Evolutionary conservation across 1,140 invertebrate species (phyloP).

Genomic region (Gryon sp.): DNA sequence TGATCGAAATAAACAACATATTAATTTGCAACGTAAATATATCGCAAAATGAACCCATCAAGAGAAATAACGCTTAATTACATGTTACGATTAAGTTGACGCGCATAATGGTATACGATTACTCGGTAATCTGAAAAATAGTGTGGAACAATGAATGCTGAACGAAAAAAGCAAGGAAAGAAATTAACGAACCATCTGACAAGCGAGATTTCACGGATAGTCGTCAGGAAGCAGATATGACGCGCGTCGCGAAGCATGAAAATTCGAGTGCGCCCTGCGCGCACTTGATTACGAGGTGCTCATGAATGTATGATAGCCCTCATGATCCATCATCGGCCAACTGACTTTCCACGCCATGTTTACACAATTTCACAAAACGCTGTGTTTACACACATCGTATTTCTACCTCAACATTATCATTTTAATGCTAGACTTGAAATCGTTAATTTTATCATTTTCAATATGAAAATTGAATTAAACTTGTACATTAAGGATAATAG

Average conservation of each 20-base stretch:
- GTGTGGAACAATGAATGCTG: constrained; percentile 49
- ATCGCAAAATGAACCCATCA: constrained; percentile 46
- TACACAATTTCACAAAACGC: too few species aligned
- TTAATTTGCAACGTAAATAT: constrained; percentile 32
- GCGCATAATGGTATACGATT: constrained; percentile 41
- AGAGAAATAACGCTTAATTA: constrained; percentile 49
- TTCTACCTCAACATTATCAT: too few species aligned
- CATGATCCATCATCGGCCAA: constrained; percentile 23
- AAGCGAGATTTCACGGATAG: constrained; percentile 59
- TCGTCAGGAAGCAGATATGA: constrained; percentile 72
- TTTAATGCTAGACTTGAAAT: too few species aligned
- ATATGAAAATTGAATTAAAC: too few species aligned
- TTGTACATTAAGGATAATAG: too few species aligned
- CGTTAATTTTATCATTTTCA: too few species aligned
- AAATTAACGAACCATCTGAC: constrained; percentile 63
- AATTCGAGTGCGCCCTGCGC: constrained; percentile 67
- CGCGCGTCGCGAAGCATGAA: constrained; percentile 71
- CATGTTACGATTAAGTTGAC: constrained; percentile 46
- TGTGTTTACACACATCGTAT: too few species aligned
- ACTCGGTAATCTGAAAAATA: constrained; percentile 52
- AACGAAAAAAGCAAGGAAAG: constrained; percentile 49
- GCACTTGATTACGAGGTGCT: constrained; percentile 40
- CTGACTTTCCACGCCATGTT: not conserved
- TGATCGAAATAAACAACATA: constrained; percentile 45
- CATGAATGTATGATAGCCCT: constrained; percentile 46